Evolutionary conservation across 2,113 vertebrate genomes (phyloP).

Genomic region (Cricetomys ansorgei): DNA sequence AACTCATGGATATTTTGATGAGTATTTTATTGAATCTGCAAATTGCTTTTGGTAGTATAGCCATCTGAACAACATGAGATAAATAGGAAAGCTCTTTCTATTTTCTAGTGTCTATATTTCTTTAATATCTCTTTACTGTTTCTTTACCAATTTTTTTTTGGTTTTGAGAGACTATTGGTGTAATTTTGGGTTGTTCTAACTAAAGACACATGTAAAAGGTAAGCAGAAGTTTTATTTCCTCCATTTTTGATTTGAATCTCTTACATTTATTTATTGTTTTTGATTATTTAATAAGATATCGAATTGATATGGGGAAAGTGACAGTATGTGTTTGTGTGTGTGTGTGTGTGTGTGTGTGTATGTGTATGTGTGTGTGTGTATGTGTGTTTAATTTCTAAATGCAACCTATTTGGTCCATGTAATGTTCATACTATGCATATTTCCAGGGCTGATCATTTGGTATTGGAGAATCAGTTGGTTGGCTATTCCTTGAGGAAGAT

Average conservation of each 20-base stretch:
- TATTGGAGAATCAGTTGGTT: too few species aligned
- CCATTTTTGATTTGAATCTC: too few species aligned
- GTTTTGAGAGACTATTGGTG: too few species aligned
- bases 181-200: too few species aligned
- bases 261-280: too few species aligned
- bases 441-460: too few species aligned
- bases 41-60: background rate
- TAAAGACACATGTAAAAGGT: too few species aligned
- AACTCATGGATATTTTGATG: background rate
- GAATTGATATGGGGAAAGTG: too few species aligned
- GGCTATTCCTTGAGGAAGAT: too few species aligned
- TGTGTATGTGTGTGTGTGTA: background rate
- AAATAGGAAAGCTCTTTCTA: background rate
- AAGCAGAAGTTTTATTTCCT: too few species aligned
- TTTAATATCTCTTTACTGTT: background rate
- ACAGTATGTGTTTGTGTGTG: too few species aligned
- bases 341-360: background rate
- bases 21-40: background rate
- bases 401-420: background rate
- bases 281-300: too few species aligned
- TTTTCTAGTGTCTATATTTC: background rate
- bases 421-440: background rate
- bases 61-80: background rate
- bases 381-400: background rate
- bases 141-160: background rate